Evolutionary conservation across 2,797 vertebrate species (phyloP), one percentile per base, ranked within the genome.

Genomic region (Carduelis carduelis): DNA sequence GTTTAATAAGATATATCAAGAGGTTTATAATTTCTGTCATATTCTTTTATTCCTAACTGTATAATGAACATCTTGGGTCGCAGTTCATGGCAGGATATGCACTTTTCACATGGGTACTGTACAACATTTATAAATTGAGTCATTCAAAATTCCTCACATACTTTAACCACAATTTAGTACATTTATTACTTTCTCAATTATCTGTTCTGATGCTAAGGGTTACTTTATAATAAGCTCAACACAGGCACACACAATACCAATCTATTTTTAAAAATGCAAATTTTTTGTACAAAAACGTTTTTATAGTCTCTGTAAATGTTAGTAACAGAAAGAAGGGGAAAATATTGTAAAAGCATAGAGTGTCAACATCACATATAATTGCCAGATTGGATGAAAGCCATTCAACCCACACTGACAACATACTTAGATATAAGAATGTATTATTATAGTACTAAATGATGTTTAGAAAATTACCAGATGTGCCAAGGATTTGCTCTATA

Each of bases 401-500:
- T 93, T 97, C 85, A 93, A 86, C 90, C 79, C 22, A 89, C 35
- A 89, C 44, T 77, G 87, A 83, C 18, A 87, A 69, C 23, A 34
- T 37, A 37, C 53, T 89, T 93, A 91, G 55, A 64, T 78, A 66
- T 55, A 28, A 57, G 32, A 69, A 80, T 26, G 20, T 68, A 49
- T 63, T 92, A 70, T 55, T 89, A 70, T 30, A 87, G 26, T 68
- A 46, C 15, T 65, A 91, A 66, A 90, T 86, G 66, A 91, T 89
- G 27, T 83, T 68, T 90, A 93, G 91, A 77, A 69, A 94, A 61
- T 85, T 93, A 78, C 59, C 68, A 87, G 78, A 93, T 95, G 37
- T 92, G 66, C 68, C 77, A 91, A 94, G 57, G 59, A 57, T 95
- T 95, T 95, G 26, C 35, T 96, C 77, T 71, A 44, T 27, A 89